These are phyloP conservation scores for Mastigias papua DNA, from an alignment of 30 jellyfish, hydroid and myxozoan species.

Conservation along the genomic window DNA sequence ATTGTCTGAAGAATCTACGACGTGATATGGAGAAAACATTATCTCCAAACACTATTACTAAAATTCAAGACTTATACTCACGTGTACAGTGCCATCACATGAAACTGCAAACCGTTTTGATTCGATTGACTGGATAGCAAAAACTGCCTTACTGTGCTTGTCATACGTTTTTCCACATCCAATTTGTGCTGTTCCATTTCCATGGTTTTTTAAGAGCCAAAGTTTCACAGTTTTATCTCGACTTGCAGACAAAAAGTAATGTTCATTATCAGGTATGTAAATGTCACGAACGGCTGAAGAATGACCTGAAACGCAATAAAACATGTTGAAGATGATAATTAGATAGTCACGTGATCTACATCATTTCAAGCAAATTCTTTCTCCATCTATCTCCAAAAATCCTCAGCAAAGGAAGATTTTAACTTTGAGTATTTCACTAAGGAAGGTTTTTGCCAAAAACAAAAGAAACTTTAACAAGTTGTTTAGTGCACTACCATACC, in stretches of 20 bases:
- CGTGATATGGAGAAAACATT: not conserved
- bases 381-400: too few species aligned
- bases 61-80: constrained; percentile 2
- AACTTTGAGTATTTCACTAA: too few species aligned
- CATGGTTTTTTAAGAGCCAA: constrained; percentile 94
- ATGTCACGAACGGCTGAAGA: constrained; percentile 88
- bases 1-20: too few species aligned
- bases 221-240: constrained; percentile 92
- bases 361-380: too few species aligned
- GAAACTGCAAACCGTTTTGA: constrained; percentile 81
- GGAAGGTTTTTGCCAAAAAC: too few species aligned
- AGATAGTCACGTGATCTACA: too few species aligned
- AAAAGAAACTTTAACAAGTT: too few species aligned
- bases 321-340: too few species aligned
- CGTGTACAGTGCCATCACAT: constrained; percentile 93
- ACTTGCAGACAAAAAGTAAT: constrained; percentile 93
- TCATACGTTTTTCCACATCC: constrained; percentile 86
- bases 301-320: constrained; percentile 70
- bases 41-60: not conserved
- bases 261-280: constrained; percentile 91
- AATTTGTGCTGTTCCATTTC: constrained; percentile 94
- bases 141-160: constrained; percentile 72
- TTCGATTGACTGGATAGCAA: constrained; percentile 91
- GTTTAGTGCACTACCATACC: constrained; percentile 51
- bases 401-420: too few species aligned